Evolutionary conservation across 2,888 invertebrate species (phyloP).

Genomic region (Corythucha ciliata): DNA sequence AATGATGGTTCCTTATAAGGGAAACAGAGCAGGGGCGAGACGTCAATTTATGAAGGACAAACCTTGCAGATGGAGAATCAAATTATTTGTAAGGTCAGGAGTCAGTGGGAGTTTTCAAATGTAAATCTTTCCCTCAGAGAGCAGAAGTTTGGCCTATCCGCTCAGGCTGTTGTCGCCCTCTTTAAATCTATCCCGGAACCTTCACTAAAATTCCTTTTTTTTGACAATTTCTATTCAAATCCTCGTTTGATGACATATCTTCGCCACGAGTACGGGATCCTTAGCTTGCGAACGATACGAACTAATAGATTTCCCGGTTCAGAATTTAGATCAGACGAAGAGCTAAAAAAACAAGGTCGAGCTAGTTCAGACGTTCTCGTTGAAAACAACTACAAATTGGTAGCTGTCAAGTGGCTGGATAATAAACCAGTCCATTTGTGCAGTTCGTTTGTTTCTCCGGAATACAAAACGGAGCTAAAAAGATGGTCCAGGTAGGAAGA

Average conservation of each 20-base stretch:
- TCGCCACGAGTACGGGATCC: constrained; percentile 24
- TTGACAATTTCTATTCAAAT: constrained; percentile 33
- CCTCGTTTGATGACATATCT: constrained; percentile 21
- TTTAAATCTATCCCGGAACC: no score
- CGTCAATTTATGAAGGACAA: no score
- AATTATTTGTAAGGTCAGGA: no score
- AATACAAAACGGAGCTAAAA: constrained; percentile 21
- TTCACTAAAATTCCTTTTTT: constrained; percentile 31
- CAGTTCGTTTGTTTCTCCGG: constrained; percentile 28
- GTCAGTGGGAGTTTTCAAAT: no score
- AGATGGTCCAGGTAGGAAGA: constrained; percentile 18
- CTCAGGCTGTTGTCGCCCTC: no score
- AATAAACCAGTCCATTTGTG: constrained; percentile 32
- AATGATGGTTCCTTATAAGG: no score
- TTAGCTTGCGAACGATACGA: constrained; percentile 27
- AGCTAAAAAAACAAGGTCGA: constrained; percentile 10
- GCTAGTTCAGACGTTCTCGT: constrained; percentile 6
- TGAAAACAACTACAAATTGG: constrained; percentile 26
- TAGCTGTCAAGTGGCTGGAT: constrained; percentile 32
- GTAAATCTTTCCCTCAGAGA: no score
- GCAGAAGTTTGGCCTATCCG: no score
- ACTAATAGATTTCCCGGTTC: constrained; percentile 23
- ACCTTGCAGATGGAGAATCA: no score
- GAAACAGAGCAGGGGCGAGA: no score
- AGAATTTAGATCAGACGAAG: constrained; percentile 21